Conservation (phyloP, 2,113 vertebrate genomes). For the Dasypus novemcinctus region DNA sequence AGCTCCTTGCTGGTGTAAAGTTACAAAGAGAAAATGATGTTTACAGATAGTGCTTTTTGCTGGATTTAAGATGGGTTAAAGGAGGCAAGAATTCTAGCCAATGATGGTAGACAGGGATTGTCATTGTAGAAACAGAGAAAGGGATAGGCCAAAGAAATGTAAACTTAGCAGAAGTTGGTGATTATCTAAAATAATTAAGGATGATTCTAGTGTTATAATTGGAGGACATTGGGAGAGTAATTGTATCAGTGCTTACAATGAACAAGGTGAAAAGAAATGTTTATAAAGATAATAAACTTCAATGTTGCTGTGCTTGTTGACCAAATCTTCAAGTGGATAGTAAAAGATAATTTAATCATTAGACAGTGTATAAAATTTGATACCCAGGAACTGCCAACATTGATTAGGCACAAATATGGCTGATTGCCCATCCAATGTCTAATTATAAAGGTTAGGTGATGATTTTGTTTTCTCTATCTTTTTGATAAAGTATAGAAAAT, state of each 20-base stretch:
- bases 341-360: constrained; percentile 1
- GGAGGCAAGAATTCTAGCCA: background rate
- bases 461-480: constrained; percentile 17
- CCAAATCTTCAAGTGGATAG: constrained; percentile 24
- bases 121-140: background rate
- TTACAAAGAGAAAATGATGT: background rate
- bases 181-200: constrained; percentile 37
- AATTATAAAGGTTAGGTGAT: background rate
- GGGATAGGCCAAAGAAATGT: background rate
- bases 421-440: background rate
- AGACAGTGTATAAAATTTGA: background rate
- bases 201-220: background rate
- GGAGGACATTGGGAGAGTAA: background rate
- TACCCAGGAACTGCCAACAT: background rate
- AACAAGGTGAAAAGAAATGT: background rate
- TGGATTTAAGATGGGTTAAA: background rate
- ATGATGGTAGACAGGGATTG: background rate
- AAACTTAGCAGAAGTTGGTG: constrained; percentile 29
- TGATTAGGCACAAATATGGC: background rate
- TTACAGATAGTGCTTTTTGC: constrained; percentile 25
- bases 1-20: background rate
- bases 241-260: background rate
- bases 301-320: constrained; percentile 16
- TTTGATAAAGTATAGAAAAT: background rate
- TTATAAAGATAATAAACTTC: constrained; percentile 21